Evolutionary conservation across 2,113 vertebrate genomes (phyloP), one percentile per base, ranked within the genome.

Genomic region (Rhea americana): DNA sequence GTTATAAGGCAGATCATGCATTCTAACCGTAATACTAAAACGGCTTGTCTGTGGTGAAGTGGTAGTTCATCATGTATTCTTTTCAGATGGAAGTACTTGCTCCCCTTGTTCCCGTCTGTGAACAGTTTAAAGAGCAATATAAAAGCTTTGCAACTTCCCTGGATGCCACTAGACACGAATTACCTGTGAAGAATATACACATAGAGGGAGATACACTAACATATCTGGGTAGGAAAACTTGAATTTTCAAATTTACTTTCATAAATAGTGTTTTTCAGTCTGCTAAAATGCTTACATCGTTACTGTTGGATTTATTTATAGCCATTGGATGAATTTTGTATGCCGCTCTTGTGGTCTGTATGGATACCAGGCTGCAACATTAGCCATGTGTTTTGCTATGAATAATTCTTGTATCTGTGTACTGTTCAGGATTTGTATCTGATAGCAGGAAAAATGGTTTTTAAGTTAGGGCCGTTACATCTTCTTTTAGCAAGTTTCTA

Each of bases 181-280:
- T 99, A 19, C 98, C 98, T 1, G 84, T 98, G 37, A 98, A 97
- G 77, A 97, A 98, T 24, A 95, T 99, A 90, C 97, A 99, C 93
- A 85, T 98, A 83, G 96, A 96, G 4, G 98, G 97, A 12, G 97
- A 98, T 10, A 77, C 85, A 25, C 83, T 61, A 39, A 89, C 95
- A 43, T 98, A 98, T 82, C 91, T 99, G 86, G 98, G 99, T 99
- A 97, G 43, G 96, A 76, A 71, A 80, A 47, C n/a, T 5, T 25
- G 2, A 67, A 81, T 78, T 3, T 2, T 68, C 7, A 15, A 4
- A 50, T 47, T 91, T 61, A 2, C 8, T 87, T 85, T 73, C 62
- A 28, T 5, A 51, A 76, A 5, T 1, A 6, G 11, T 47, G 32
- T 3, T 56, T 53, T 67, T 50, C 58, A 32, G 19, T 56, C 2